Evolutionary conservation across 2,113 vertebrate genomes (phyloP).

Genomic region (Desmodus rotundus): DNA sequence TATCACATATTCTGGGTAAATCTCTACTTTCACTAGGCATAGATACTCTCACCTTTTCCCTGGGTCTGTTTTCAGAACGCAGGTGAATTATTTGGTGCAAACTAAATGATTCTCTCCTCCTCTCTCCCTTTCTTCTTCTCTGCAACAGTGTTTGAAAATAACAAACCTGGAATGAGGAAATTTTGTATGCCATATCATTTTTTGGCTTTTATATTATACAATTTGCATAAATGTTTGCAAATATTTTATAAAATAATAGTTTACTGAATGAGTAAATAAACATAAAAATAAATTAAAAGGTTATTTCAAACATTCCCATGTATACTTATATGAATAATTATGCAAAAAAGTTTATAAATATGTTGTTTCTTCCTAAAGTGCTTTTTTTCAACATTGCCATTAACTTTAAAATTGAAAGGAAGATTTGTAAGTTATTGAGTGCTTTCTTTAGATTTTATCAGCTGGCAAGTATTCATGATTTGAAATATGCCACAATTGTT

Average conservation of each 20-base stretch:
- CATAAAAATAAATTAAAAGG: neutral
- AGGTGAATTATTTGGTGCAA: neutral
- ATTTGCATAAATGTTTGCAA: neutral
- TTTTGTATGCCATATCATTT: neutral
- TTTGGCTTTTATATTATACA: neutral
- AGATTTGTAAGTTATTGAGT: neutral
- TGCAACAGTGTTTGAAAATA: neutral
- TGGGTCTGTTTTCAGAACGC: neutral
- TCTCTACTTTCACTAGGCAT: neutral
- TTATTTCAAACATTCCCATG: neutral
- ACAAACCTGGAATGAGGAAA: neutral
- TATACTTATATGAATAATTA: neutral
- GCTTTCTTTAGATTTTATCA: neutral
- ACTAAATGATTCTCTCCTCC: neutral
- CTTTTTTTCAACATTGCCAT: neutral
- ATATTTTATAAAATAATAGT: neutral
- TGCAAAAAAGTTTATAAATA: neutral
- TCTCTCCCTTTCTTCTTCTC: neutral
- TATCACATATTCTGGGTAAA: neutral
- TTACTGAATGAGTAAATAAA: neutral
- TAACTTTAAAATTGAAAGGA: constrained; percentile 5
- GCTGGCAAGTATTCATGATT: neutral
- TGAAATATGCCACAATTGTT: neutral
- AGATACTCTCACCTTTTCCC: neutral
- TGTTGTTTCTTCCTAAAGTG: neutral